These are phyloP conservation scores for Passer montanus DNA, from an alignment of 2,113 vertebrate genomes.

Conservation along the genomic window DNA sequence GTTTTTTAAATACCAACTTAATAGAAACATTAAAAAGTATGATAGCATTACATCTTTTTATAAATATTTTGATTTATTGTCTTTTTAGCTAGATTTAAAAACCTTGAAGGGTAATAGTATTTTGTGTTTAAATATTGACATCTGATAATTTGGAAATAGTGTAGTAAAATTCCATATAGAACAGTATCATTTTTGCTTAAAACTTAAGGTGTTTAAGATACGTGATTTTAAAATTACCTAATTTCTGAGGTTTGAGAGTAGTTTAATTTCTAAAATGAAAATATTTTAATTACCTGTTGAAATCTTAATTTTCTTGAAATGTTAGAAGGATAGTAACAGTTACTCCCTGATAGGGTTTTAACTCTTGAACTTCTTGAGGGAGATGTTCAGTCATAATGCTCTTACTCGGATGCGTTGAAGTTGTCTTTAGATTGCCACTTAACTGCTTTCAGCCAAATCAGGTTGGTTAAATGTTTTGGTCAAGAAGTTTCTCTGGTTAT, in stretches of 20 bases:
- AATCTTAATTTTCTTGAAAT: not conserved
- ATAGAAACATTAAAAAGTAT: not conserved
- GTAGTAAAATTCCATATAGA: not conserved
- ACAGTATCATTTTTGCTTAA: not conserved
- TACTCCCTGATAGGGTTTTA: not conserved
- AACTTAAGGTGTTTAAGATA: not conserved
- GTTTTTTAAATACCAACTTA: not conserved
- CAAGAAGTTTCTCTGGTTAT: not conserved
- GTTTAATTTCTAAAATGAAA: not conserved
- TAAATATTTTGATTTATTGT: not conserved
- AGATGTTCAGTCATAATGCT: not conserved
- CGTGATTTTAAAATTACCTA: not conserved
- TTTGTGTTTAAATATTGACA: not conserved
- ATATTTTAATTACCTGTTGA: not conserved
- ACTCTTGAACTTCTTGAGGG: accelerated
- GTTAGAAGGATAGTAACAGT: not conserved
- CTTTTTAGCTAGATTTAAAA: not conserved
- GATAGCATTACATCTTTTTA: accelerated
- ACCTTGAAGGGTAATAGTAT: not conserved
- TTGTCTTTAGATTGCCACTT: not conserved
- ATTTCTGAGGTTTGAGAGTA: not conserved
- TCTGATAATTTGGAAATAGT: not conserved
- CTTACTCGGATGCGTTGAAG: not conserved
- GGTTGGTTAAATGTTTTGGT: not conserved
- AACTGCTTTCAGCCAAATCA: accelerated